phyloP scores from a whole-genome alignment of 2,113 vertebrate genomes.

The Rafetus swinhoei region DNA sequence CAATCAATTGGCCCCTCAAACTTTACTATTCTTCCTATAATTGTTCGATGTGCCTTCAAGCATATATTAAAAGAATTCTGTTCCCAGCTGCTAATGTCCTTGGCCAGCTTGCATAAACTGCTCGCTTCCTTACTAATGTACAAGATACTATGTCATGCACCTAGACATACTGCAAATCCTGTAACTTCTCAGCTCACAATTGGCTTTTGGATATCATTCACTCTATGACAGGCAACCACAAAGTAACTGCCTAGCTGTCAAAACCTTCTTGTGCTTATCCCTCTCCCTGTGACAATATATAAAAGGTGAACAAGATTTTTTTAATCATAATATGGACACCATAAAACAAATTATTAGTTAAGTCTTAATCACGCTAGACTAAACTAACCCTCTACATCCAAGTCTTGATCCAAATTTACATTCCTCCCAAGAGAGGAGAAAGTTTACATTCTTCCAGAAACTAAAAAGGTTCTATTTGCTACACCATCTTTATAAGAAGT shows the following conservation, averaged over 20 bases:
- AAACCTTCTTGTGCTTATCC: not conserved
- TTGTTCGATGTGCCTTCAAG: not conserved
- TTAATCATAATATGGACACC: not conserved
- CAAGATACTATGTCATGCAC: not conserved
- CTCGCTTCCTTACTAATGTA: not conserved
- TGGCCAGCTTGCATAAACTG: not conserved
- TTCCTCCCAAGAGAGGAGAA: not conserved
- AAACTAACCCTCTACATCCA: not conserved
- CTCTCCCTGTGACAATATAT: not conserved
- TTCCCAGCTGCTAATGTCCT: not conserved
- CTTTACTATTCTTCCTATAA: not conserved
- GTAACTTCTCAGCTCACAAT: not conserved
- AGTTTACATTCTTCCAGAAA: not conserved
- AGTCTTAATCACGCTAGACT: not conserved
- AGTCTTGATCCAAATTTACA: not conserved
- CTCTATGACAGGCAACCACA: not conserved
- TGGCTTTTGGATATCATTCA: fast-evolving
- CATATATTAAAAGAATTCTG: not conserved
- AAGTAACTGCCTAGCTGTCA: not conserved
- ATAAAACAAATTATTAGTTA: not conserved
- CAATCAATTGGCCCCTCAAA: not conserved
- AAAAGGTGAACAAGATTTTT: not conserved
- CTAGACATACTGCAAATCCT: not conserved
- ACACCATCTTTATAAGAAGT: not conserved
- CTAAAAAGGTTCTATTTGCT: not conserved